phyloP scores from a whole-genome alignment of 2,888 invertebrate species.

The Timema podura region DNA sequence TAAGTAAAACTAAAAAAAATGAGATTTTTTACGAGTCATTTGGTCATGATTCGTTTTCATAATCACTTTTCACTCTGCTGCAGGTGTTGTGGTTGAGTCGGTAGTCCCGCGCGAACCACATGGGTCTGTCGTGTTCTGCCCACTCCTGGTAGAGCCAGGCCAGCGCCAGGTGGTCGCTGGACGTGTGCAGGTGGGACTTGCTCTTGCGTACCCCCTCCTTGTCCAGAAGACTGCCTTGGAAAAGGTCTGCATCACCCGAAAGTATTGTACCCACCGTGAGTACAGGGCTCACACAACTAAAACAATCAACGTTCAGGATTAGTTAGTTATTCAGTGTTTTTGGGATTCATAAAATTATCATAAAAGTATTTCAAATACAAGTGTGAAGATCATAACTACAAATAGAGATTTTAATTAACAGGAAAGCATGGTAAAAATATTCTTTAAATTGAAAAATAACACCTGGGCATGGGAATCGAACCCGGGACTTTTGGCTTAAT shows the following conservation, averaged over 20 bases:
- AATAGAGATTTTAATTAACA: too few species aligned
- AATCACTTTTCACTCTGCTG: conserved; percentile 43
- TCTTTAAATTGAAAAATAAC: too few species aligned
- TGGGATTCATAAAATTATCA: too few species aligned
- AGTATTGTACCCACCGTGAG: conserved; percentile 48
- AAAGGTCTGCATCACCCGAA: conserved; percentile 52
- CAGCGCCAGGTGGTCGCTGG: conserved; percentile 61
- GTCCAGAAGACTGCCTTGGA: conserved; percentile 48
- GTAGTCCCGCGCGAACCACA: too few species aligned
- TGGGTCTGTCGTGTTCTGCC: conserved; percentile 31
- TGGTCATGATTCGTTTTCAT: too few species aligned
- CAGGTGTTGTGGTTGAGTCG: conserved; percentile 42
- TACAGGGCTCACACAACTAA: conserved; percentile 51
- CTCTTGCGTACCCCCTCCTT: conserved; percentile 51
- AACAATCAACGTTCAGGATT: conserved; percentile 15
- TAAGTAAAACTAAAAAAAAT: too few species aligned
- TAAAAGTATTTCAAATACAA: too few species aligned
- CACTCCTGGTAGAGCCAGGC: conserved; percentile 55
- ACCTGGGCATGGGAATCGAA: too few species aligned
- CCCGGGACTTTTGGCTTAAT: too few species aligned
- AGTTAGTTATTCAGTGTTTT: not conserved
- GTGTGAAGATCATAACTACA: too few species aligned
- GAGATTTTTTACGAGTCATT: too few species aligned
- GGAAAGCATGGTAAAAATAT: too few species aligned
- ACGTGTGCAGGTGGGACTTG: conserved; percentile 50